Evolutionary conservation across 2,888 invertebrate genomes (phyloP).

Genomic region (Mimachlamys varia): DNA sequence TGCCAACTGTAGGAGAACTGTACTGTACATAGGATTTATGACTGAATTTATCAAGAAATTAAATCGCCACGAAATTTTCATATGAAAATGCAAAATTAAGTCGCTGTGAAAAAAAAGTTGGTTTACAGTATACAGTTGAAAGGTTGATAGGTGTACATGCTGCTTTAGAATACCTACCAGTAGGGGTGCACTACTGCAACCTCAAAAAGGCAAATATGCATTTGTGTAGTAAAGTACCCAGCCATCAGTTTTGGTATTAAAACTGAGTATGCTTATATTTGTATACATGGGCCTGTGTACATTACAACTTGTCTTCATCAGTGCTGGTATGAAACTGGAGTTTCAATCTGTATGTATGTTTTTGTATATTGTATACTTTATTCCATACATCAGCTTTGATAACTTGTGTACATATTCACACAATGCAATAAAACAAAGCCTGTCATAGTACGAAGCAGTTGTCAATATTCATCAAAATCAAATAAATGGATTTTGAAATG

Average conservation of each 20-base stretch:
- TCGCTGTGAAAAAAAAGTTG: too few species aligned
- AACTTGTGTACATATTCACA: slow-evolving; percentile 26
- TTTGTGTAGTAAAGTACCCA: too few species aligned
- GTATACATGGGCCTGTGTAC: neutral
- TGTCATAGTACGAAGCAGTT: slow-evolving; percentile 1
- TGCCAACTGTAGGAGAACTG: too few species aligned
- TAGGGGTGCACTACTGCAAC: neutral
- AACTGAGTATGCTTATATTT: neutral
- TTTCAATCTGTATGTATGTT: slow-evolving; percentile 17
- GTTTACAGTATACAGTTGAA: too few species aligned
- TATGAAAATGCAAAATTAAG: too few species aligned
- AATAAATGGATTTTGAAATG: neutral
- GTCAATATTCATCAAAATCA: slow-evolving; percentile 25
- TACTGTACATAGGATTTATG: too few species aligned
- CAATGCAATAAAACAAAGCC: slow-evolving; percentile 10
- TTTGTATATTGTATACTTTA: neutral
- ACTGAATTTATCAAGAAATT: too few species aligned
- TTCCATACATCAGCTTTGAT: neutral
- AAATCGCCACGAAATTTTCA: too few species aligned
- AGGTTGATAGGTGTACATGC: too few species aligned
- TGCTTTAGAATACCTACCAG: too few species aligned
- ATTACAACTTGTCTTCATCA: neutral
- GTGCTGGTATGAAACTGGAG: neutral
- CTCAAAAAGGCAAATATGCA: neutral
- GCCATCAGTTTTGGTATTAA: neutral